Base-by-base conservation (phyloP, 2,797 vertebrate species). In the Echiichthys vipera region DNA sequence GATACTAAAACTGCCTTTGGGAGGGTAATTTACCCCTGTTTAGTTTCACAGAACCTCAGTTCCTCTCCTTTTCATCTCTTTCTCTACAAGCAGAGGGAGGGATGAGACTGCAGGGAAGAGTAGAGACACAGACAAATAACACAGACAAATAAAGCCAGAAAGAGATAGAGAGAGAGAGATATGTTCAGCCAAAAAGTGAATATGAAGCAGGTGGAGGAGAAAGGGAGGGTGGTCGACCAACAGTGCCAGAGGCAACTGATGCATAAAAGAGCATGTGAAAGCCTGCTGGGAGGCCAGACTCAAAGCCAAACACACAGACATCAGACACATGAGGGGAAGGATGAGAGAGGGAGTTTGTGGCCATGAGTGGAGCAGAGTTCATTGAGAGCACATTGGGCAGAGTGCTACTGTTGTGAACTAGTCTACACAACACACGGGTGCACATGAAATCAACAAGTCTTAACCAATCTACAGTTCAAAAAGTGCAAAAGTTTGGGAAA, bases 261-360 rank as follows among this genome's bases (percentile, higher is more conserved):
- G 70, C 74, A 90, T 86, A 87, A 90, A 89, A 91, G 87, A 88
- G 80, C 84, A 80, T 71, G 80, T 76, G 81, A 87, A 71, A 78
- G 81, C 83, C 73, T 34, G 79, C 77, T 83, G 81, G 70, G 71
- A 81, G 80, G 67, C 58, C 70, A 30, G 77, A 85, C 24, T 64
- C 43, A 15, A 80, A 82, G 78, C 76, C 88, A 90, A 84, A 81
- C 18, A 70, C 69, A 75, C 55, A 84, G 68, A 84, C 58, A 85
- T 63, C 77, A 81, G 78, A 83, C 57, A 67, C 73, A 71, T 25
- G 65, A 77, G 74, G 62, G 50, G 29, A 65, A 61, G 55, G 45
- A 67, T n/a, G 64, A 59, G 57, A 40, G 30, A 34, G 37, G 40
- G 62, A 65, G 77, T 49, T 55, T 37, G 62, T 78, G 78, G 66